Base-by-base conservation (phyloP, 2,113 vertebrate species). In the Upupa epops region DNA sequence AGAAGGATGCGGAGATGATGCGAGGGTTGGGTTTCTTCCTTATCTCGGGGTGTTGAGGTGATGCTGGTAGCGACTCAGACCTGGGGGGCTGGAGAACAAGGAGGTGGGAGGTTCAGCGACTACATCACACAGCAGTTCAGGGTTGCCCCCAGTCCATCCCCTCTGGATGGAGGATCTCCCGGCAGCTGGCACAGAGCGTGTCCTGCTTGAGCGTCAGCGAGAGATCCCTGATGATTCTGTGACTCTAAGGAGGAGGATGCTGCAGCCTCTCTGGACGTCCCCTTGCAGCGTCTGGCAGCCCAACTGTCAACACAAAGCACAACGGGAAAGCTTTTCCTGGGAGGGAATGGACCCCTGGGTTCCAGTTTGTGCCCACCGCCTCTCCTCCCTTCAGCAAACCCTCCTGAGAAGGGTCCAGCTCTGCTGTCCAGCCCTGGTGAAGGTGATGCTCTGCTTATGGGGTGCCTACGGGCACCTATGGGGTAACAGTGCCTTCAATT, bases 61-160 rank as follows among this genome's bases (percentile, higher is more conserved):
- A 19, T 4, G 65, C 22, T 1, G 8, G 3, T 1, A 5, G 42
- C 0, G 18, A 21, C 32, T 82, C 59, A 7, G 6, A 5, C 11
- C n/a, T 13, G 46, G n/a, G 21, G 73, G 42, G 42, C 42, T n/a
- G 26, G 15, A 6, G 42, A 34, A 26, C 15, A 18, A 7, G 16
- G 29, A 59, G 24, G 4, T 1, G 25, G 20, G 21, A 36, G 9
- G n/a, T 59, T 45, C 22, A 49, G 68, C 17, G 71, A 0, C 9
- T 13, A 6, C 48, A 71, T 14, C 36, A 14, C 34, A 11, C 17
- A 31, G 24, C 3, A 15, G 19, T 13, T 37, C 5, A 3, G 37
- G 26, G 32, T 42, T 18, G 32, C 5, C n/a, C 22, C 25, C 40
- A 42, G 2, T 1, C 21, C 12, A 7, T 8, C 3, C 21, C 31